Evolutionary conservation across 2,888 invertebrate species (phyloP).

Genomic region (Macaria notata): DNA sequence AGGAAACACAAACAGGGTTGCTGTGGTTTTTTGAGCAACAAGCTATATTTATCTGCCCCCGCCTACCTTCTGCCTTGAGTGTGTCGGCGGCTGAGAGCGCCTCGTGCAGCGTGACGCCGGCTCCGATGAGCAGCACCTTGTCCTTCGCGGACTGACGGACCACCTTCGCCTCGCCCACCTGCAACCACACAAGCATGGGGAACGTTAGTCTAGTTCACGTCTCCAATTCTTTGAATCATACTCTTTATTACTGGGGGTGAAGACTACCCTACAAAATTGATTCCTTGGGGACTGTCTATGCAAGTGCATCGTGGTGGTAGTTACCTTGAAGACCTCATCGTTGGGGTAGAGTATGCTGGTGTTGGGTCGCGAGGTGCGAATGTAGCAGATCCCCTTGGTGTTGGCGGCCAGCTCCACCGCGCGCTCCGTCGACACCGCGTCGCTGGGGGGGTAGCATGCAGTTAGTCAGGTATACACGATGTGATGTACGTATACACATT

Average conservation of each 20-base stretch:
- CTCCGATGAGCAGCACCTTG: constrained; percentile 93
- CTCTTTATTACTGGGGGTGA: no score
- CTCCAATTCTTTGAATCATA: no score
- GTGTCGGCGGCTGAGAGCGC: constrained; percentile 91
- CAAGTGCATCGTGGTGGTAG: no score
- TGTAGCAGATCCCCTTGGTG: constrained; percentile 96
- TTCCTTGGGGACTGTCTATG: no score
- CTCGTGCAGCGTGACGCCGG: constrained; percentile 96
- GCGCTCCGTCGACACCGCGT: constrained; percentile 97
- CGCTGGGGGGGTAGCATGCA: constrained; percentile 81
- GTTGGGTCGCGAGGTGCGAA: constrained; percentile 96
- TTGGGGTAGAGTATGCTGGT: constrained; percentile 93
- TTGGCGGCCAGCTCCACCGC: constrained; percentile 98
- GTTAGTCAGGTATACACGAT: no score
- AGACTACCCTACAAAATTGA: no score
- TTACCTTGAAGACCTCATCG: constrained; percentile 89
- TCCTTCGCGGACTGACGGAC: constrained; percentile 89
- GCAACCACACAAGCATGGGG: constrained; percentile 15
- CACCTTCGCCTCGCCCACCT: constrained; percentile 90
- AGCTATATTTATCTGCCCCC: no score
- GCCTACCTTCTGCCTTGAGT: constrained; percentile 79
- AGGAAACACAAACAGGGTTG: no score
- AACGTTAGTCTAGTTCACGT: no score
- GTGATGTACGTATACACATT: no score
- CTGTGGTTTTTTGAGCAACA: no score